Base-by-base conservation (phyloP, 2,888 invertebrate genomes). In the Aphidoletes aphidimyza region DNA sequence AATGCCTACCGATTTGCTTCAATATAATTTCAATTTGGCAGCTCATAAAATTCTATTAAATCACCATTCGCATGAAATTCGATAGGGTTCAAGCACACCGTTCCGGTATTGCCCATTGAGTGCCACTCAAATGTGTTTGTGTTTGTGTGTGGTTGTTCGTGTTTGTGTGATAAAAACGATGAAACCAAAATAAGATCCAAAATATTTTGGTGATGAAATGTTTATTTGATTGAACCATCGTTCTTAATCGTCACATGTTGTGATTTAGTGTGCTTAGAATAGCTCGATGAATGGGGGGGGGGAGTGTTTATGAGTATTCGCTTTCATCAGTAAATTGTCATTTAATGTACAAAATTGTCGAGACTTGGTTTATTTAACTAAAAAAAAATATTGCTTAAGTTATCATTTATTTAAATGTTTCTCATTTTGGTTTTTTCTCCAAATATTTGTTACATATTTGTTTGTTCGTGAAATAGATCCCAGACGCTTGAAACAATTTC, bases 351-450 rank as follows among this genome's bases (percentile, higher is more conserved):
- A 47, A 47, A 47, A 47, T 17, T 47, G 47, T 14, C 17, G 47
- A 47, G 47, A 47, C 17, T 19, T 17, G 6, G 3, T 47, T 47
- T 11, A 14, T 47, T 3, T 17, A 11, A 47, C 47, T 54, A 54
- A 54, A 54, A n/a, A n/a, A n/a, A 54, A 54, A 54, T 54, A 54
- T 54, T 54, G 54, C 54, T 54, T 54, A 54, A n/a, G 26, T 54
- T 54, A 54, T 26, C 54, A 54, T 54, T 54, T 42, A 42, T 42
- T 6, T 42, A n/a, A n/a, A 47, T 11, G 17, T 47, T 14, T 8
- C 47, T 54, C n/a, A 22, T 22, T 54, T 54, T 54, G 5, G 5
- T 6, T 19, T 54, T 54, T 42, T 42, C 42, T 42, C 14, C 42
- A n/a, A n/a, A n/a, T n/a, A n/a, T n/a, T n/a, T n/a, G n/a, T n/a